These are phyloP conservation scores for Galeruca laticollis DNA, from an alignment of 2,888 invertebrate genomes.

Conservation along the genomic window DNA sequence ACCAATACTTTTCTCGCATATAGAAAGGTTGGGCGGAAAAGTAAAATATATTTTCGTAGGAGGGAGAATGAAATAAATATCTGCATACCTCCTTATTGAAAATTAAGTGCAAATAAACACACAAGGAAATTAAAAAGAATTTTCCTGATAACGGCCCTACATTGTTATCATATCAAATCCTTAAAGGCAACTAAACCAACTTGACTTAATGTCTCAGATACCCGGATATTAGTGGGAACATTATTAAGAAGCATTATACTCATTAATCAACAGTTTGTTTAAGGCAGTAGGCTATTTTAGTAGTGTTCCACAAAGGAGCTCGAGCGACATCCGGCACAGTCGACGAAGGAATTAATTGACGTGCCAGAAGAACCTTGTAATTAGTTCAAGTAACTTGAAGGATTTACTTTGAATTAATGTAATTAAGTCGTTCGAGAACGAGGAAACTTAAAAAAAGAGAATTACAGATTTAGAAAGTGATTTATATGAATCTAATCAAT, in stretches of 20 bases:
- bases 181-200: conserved; percentile 17
- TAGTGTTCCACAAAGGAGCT: conserved; percentile 17
- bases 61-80: no score
- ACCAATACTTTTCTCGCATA: no score
- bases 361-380: conserved; percentile 4
- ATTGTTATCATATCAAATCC: conserved; percentile 14
- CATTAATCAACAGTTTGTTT: conserved; percentile 36
- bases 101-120: no score
- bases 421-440: not conserved
- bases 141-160: not conserved
- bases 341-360: conserved; percentile 8
- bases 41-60: no score
- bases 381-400: conserved; percentile 1
- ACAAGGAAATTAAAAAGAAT: not conserved
- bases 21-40: no score
- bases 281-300: conserved; percentile 25
- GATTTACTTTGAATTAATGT: not conserved
- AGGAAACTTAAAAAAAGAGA: not conserved
- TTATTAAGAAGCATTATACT: conserved; percentile 31
- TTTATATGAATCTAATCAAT: not conserved
- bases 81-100: no score
- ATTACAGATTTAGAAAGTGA: not conserved
- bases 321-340: conserved; percentile 16
- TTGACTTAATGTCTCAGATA: conserved; percentile 34
- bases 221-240: conserved; percentile 27